Base-by-base conservation (phyloP, 2,888 invertebrate species). In the Sussaba pulchella region DNA sequence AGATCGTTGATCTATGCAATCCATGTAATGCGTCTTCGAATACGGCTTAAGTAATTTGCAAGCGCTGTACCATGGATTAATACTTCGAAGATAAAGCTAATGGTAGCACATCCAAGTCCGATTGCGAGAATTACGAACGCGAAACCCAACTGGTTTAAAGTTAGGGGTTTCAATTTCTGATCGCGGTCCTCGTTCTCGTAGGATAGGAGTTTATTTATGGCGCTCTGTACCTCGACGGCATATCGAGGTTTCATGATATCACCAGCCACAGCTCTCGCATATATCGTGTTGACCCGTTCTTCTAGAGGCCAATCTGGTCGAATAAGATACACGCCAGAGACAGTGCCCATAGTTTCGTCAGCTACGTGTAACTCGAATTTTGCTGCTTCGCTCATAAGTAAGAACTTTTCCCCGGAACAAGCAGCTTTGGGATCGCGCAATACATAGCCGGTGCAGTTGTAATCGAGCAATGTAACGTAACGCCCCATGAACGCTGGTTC, bases 291-390 rank as follows among this genome's bases (percentile, higher is more conserved):
- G n/a, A 63, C 1, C 3, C 2, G 21, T 24, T 43, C 8, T 9
- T 43, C 43, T 5, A 21, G 26, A 2, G 63, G 63, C 63, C 63
- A 63, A n/a, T 63, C 24, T n/a, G n/a, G 1, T 43, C 45, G 43
- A 6, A 43, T 14, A 9, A 63, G 5, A 6, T 21, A 43, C 2
- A 21, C 12, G 9, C 0, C 8, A 9, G 21, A 1, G 14, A 63
- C 24, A 0, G 2, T 63, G 43, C 2, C 26, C 2, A 63, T 14
- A 1, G 3, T n/a, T 4, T 63, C 2, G 2, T 2, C 3, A 1
- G 63, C 31, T 10, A 57, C 1, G 8, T 57, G 57, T 2, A 57
- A 14, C 36, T 57, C 17, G 10, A 36, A 36, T 17, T 57, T 14
- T 1, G 36, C 57, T 12, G 57, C 57, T 14, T 10, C 9, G n/a